Percentiles rank a stretch among this genome's conserved stretches.
phyloP scores from a whole-genome alignment of 2,888 invertebrate genomes.

The Drosophila fungiperda region DNA sequence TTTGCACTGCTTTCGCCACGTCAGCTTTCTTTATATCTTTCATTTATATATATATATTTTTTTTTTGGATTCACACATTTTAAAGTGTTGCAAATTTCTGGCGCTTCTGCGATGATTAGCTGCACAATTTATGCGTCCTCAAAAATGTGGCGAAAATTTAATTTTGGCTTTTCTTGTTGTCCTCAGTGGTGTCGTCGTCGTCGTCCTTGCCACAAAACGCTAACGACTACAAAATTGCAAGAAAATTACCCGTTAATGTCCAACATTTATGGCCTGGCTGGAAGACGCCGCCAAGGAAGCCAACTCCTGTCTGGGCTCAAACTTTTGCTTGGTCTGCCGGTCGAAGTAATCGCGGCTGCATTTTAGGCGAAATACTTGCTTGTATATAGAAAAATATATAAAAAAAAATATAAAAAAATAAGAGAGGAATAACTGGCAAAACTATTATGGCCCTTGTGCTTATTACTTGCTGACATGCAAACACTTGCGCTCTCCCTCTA shows the following conservation, averaged over 20 bases:
- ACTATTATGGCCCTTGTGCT: conserved; percentile 80
- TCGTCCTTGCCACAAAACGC: conserved; percentile 79
- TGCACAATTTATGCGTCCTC: conserved; percentile 67
- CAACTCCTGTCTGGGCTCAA: conserved; percentile 22
- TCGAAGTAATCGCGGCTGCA: conserved; percentile 62
- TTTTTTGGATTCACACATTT: conserved; percentile 23
- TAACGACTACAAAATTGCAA: conserved; percentile 84
- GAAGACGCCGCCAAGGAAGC: conserved; percentile 49
- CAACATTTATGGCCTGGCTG: conserved; percentile 77
- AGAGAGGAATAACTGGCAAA: conserved; percentile 68
- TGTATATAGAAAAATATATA: conserved; percentile 15
- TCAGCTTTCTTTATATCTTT: conserved; percentile 6
- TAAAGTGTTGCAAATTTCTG: conserved; percentile 40
- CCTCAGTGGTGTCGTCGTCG: conserved; percentile 21
- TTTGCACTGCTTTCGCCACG: conserved; percentile 50
- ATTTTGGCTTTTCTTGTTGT: conserved; percentile 55
- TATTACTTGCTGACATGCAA: conserved; percentile 82
- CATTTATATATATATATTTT: background rate
- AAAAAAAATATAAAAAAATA: conserved; percentile 24
- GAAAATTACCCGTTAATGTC: conserved; percentile 84
- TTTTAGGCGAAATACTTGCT: conserved; percentile 54
- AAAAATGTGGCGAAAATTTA: conserved; percentile 59
- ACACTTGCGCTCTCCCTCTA: conserved; percentile 57
- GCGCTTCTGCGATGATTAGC: conserved; percentile 55
- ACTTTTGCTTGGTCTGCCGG: conserved; percentile 28